Evolutionary conservation across 2,113 vertebrate genomes (phyloP).

Genomic region (Paralichthys olivaceus): DNA sequence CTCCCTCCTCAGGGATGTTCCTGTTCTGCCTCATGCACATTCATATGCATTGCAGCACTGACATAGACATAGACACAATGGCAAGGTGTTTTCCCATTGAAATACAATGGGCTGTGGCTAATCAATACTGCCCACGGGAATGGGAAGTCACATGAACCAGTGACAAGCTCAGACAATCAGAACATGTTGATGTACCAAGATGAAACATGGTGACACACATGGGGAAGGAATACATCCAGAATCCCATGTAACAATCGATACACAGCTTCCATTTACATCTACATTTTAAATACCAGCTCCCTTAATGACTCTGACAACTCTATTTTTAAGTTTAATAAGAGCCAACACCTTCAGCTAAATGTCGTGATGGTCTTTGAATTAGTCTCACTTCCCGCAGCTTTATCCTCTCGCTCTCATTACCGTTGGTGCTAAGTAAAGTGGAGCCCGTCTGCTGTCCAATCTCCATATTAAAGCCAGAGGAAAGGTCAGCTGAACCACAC

Average conservation of each 20-base stretch:
- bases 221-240: not conserved
- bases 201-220: not conserved
- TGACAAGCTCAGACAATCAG: conserved; percentile 4
- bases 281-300: conserved; percentile 1
- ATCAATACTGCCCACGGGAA: conserved; percentile 11
- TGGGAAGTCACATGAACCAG: not conserved
- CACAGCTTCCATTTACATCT: not conserved
- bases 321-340: not conserved
- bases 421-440: conserved; percentile 33
- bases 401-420: conserved; percentile 39
- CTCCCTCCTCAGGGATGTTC: conserved; percentile 12
- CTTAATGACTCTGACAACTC: not conserved
- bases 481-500: conserved; percentile 65
- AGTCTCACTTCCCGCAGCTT: conserved; percentile 19
- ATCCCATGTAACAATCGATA: not conserved
- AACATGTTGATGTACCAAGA: conserved; percentile 1
- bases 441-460: conserved; percentile 47
- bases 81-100: conserved; percentile 8
- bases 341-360: not conserved
- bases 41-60: conserved; percentile 17
- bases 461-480: conserved; percentile 60
- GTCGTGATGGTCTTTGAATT: conserved; percentile 15
- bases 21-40: conserved; percentile 1
- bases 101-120: conserved; percentile 36
- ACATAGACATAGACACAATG: conserved; percentile 13